Conservation (phyloP, 2,888 invertebrate species). For the Meghimatium bilineatum region DNA sequence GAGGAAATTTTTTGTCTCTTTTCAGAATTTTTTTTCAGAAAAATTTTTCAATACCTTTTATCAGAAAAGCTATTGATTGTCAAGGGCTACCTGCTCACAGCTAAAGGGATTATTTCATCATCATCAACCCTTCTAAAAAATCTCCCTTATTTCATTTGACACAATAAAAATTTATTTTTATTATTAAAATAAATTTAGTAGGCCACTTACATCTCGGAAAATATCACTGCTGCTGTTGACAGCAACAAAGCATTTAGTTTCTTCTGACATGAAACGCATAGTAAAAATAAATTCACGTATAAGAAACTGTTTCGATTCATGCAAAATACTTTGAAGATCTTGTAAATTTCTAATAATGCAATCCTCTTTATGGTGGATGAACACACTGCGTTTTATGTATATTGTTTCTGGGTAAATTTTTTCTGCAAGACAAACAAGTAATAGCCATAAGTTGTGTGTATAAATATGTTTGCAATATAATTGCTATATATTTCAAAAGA, state of each 20-base stretch:
- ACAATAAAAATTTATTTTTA: no score
- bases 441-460: not conserved
- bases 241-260: not conserved
- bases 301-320: no score
- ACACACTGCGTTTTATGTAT: not conserved
- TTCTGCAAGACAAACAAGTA: slow-evolving; percentile 16
- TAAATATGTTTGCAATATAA: not conserved
- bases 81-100: no score
- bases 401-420: not conserved
- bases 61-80: no score
- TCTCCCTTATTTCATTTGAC: no score
- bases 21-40: no score
- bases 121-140: no score
- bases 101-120: no score
- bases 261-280: not conserved
- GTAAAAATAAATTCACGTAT: not conserved
- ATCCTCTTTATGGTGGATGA: not conserved
- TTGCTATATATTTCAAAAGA: not conserved
- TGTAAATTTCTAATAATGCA: not conserved
- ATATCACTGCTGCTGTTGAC: not conserved
- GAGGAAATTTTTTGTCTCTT: no score
- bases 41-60: no score
- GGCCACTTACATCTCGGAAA: not conserved
- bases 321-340: not conserved
- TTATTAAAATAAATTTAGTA: no score